phyloP scores from a whole-genome alignment of 2,888 invertebrate species.

The Tenthredo scrophulariae region DNA sequence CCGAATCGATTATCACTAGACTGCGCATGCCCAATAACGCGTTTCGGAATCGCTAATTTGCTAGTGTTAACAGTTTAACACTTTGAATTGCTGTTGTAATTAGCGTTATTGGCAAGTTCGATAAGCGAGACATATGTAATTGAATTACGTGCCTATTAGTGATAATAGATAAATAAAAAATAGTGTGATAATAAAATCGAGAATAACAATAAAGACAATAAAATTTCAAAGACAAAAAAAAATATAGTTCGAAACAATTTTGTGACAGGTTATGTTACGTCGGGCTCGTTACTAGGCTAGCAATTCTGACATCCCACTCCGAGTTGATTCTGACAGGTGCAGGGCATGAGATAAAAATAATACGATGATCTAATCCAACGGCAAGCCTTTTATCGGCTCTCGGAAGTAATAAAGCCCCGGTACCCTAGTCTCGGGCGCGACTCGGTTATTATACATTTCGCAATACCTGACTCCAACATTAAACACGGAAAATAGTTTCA shows the following conservation, averaged over 20 bases:
- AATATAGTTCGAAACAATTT: not conserved
- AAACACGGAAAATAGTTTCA: not conserved
- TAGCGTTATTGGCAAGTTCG: not conserved
- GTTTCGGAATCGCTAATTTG: not conserved
- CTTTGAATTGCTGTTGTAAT: not conserved
- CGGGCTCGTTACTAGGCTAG: not conserved
- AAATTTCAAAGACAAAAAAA: not conserved
- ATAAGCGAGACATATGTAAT: not conserved
- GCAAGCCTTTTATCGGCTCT: slow-evolving; percentile 13
- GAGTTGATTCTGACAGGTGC: slow-evolving; percentile 35
- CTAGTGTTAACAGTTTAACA: not conserved
- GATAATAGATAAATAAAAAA: not conserved
- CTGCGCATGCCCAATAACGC: not conserved
- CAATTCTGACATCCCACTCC: not conserved
- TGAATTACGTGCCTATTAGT: not conserved
- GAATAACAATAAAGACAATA: not conserved
- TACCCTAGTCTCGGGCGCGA: not conserved
- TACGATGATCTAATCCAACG: slow-evolving; percentile 38
- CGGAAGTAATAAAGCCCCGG: not conserved
- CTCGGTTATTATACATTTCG: slow-evolving; percentile 1
- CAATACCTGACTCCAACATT: not conserved
- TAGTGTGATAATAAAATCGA: not conserved
- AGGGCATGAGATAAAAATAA: slow-evolving; percentile 44
- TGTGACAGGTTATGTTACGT: not conserved
- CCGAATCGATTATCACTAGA: not conserved